Evolutionary conservation across 2,797 vertebrate genomes (phyloP).

Genomic region (Falco peregrinus): DNA sequence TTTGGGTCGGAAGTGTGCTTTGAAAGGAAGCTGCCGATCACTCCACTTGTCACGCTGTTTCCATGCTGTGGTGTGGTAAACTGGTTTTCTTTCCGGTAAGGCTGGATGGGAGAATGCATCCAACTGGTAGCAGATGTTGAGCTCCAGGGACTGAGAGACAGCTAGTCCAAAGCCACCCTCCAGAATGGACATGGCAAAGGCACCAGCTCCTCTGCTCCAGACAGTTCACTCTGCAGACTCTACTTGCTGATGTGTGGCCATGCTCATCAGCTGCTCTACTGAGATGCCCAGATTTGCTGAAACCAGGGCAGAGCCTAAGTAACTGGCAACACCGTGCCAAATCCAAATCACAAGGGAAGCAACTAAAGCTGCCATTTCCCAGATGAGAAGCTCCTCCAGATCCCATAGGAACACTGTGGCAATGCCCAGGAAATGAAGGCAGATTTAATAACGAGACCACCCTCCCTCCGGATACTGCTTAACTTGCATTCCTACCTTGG

Average conservation of each 20-base stretch:
- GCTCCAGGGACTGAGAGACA: not conserved
- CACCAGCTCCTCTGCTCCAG: not conserved
- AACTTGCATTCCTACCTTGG: slow-evolving; percentile 12
- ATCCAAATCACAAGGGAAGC: not conserved
- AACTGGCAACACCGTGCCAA: not conserved
- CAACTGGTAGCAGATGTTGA: not conserved
- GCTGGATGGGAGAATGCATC: not conserved
- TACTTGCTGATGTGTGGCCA: not conserved
- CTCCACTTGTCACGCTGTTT: rapidly evolving
- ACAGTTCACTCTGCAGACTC: not conserved
- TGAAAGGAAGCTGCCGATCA: not conserved
- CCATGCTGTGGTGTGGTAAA: not conserved
- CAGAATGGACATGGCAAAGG: not conserved
- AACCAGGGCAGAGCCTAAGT: not conserved
- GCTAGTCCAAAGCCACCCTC: not conserved
- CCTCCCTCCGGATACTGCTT: slow-evolving; percentile 29
- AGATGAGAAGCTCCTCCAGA: not conserved
- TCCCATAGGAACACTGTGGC: not conserved
- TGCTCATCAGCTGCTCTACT: not conserved
- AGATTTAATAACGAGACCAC: slow-evolving; percentile 28
- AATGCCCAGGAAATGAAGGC: slow-evolving; percentile 9
- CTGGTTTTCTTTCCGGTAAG: not conserved
- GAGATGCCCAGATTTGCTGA: not conserved
- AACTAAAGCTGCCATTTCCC: not conserved
- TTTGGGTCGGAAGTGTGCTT: not conserved